Evolutionary conservation across 1,140 invertebrate species (phyloP).

Genomic region (Goniozus legneri): DNA sequence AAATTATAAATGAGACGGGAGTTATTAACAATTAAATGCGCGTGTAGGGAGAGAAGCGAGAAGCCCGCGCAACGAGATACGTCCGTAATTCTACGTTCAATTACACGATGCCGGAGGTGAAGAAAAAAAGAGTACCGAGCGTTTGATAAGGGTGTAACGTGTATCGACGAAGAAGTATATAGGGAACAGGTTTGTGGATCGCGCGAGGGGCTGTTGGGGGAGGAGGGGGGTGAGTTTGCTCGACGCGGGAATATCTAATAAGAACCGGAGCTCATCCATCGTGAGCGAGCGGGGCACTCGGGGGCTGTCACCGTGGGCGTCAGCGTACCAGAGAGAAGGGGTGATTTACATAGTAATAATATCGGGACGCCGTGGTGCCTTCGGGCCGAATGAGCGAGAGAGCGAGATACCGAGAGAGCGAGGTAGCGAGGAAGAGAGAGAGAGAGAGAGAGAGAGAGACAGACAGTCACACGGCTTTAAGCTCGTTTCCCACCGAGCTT

Average conservation of each 20-base stretch:
- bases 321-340: constrained; percentile 35
- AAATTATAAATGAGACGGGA: neutral
- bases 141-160: constrained; percentile 27
- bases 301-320: constrained; percentile 51
- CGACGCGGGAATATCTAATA: constrained; percentile 47
- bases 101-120: constrained; percentile 12
- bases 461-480: too few relatives aligned
- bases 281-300: constrained; percentile 37
- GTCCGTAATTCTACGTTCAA: constrained; percentile 25
- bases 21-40: neutral
- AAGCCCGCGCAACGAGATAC: neutral
- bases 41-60: neutral
- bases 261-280: constrained; percentile 50
- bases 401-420: neutral
- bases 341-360: constrained; percentile 55
- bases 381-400: too few relatives aligned
- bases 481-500: too few relatives aligned
- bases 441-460: neutral
- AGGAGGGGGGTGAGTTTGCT: too few relatives aligned
- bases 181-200: constrained; percentile 27
- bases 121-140: constrained; percentile 1
- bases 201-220: constrained; percentile 14
- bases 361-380: constrained; percentile 41
- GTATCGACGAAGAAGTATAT: constrained; percentile 28
- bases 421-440: too few relatives aligned